Evolutionary conservation across 1,140 invertebrate genomes (phyloP), one percentile per base, ranked within the genome.

Genomic region (Uloborus diversus): DNA sequence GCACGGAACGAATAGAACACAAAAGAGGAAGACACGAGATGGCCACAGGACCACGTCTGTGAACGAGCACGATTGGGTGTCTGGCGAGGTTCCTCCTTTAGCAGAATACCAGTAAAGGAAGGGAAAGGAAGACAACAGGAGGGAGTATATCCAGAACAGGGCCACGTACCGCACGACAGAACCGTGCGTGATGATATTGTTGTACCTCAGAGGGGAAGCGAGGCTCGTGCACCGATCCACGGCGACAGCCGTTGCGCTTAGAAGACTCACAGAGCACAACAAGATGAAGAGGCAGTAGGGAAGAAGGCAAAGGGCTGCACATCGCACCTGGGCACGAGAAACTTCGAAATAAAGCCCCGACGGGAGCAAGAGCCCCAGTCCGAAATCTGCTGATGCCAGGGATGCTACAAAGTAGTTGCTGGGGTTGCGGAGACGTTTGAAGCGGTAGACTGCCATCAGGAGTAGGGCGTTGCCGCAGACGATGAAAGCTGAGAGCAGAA

Each of bases 391-490:
- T 32, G 92, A 87, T 0, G 93, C 92, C 62, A 94, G 86, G 2
- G 92, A 92, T 56, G 92, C 89, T n/a, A 94, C 88, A 20, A 94
- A 87, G 78, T 90, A 90, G 85, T 94, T 94, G 66, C 91, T 92
- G 0, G 91, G 91, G 14, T 90, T 91, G 75, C 90, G 84, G 1
- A 91, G 85, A 71, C 90, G 85, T 82, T 91, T 91, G 84, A 89
- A 91, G 11, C 88, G 86, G 81, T 90, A 90, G 83, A 90, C 89
- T 1, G 90, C 89, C 3, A 88, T 86, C 4, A 91, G 85, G 14
- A 91, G 88, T 53, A 91, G 86, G 2, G 89, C 88, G 82, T 91
- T 91, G 30, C 89, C 68, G 68, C 88, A 88, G 49, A 91, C 85
- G 57, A 90, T 91, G 82, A 90, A 85, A 3, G 90, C 88, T 7